Base-by-base conservation (phyloP, 2,888 invertebrate genomes). In the Cantharis nigra region DNA sequence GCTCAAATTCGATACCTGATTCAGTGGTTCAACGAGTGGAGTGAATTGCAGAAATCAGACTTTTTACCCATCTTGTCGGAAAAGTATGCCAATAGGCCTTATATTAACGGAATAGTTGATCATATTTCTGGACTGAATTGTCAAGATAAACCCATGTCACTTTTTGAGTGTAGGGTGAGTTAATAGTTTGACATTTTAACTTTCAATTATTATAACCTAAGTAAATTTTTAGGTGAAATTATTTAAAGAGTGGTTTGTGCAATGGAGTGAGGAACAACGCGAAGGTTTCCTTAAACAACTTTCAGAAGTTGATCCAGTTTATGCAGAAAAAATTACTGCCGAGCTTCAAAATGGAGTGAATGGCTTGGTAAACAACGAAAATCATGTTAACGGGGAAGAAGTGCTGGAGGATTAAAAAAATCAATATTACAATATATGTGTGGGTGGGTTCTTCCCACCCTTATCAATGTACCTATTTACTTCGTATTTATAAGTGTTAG, bases 1-100 rank as follows among this genome's bases (percentile, higher is more conserved):
- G 93, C 94, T 3, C 96, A 97, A 88, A 90, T 96, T 83, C 91
- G 95, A 74, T 97, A 96, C 87, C 90, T 96, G 81, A 90, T 94
- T 76, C 94, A 95, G 86, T 97, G 97, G 97, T 97, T 97, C 85
- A 92, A 92, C 84, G 96, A 96, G 88, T 97, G 96, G 92, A 96
- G 96, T 86, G 96, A 96, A 85, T 91, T 96, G 87, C 96, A 97
- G 87, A 91, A 95, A 75, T 94, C 94, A 78, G 97, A 97, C 87
- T 97, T 97, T 87, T 86, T 96, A 78, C 94, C 94, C 0, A 91
- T 96, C 77, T 89, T 96, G 65, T 91, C 94, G 30, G 93, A 94
- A 82, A 91, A 90, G 81, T 91, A 92, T 81, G 90, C 91, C 10
- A 90, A 91, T 16, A 90, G 91, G 11, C 91, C 91, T 72, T 91